Percentiles rank a stretch among this genome's conserved stretches.
Conservation (phyloP, 2,888 invertebrate species). For the Junonia oenone region DNA sequence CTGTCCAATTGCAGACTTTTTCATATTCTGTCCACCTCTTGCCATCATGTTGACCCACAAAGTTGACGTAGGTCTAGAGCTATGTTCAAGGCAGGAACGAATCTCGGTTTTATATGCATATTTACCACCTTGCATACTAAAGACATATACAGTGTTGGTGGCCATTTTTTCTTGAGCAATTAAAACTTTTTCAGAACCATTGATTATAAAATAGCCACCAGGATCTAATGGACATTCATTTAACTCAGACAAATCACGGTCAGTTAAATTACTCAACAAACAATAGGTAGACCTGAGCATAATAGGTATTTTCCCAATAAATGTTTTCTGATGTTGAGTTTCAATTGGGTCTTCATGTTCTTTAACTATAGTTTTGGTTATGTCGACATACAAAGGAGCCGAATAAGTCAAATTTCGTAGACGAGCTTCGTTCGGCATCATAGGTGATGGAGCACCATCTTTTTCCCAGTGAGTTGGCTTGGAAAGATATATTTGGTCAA, state of each 20-base stretch:
- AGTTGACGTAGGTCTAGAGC: slow-evolving; percentile 97
- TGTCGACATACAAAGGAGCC: slow-evolving; percentile 99
- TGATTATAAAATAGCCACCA: slow-evolving; percentile 99
- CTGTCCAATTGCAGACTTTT: slow-evolving; percentile 99
- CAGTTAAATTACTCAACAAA: slow-evolving; percentile 93
- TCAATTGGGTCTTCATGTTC: slow-evolving; percentile 94
- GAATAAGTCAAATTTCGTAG: slow-evolving; percentile 98
- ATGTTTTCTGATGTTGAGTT: slow-evolving; percentile 87
- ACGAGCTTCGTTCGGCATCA: slow-evolving; percentile 99
- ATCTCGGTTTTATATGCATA: slow-evolving; percentile 99
- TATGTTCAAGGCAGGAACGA: slow-evolving; percentile 85
- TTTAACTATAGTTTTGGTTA: slow-evolving; percentile 96
- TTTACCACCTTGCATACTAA: slow-evolving; percentile 99
- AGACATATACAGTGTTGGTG: slow-evolving; percentile 99
- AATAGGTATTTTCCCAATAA: slow-evolving; percentile 97
- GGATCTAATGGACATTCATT: slow-evolving; percentile 99
- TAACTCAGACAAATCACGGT: slow-evolving; percentile 99
- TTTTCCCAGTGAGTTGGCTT: slow-evolving; percentile 99
- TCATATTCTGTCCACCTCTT: slow-evolving; percentile 98
- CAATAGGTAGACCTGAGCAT: slow-evolving; percentile 99
- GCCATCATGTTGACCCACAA: slow-evolving; percentile 99
- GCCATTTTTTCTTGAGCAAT: slow-evolving; percentile 99
- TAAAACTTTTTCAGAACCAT: slow-evolving; percentile 98
- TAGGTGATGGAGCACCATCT: slow-evolving; percentile 98
- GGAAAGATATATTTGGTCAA: slow-evolving; percentile 99